Base-by-base conservation (phyloP, 64 coral and sea anemone genomes). In the Astreopora myriophthalma region DNA sequence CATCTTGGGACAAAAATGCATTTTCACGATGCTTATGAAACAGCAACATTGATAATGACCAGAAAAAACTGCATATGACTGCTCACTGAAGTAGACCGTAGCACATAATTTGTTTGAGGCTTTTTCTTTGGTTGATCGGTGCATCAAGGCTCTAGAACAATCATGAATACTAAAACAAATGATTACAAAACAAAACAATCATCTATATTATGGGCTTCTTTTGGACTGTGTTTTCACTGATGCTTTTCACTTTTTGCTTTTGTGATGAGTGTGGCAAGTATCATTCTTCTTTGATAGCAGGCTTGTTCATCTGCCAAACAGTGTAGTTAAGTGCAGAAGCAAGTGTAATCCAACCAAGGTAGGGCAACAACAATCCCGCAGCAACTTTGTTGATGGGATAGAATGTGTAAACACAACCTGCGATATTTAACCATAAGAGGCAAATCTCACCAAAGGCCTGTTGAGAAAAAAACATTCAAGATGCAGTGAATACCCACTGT, bases 271-370 rank as follows among this genome's bases (percentile, higher is more conserved):
- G 2, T 64, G 12, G 4, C 1, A 12, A 5, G 8, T 1, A 49
- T 91, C 48, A 91, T 37, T 91, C 89, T 46, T 84, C 78, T 74
- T 91, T 91, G 10, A 91, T 91, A 1, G 77, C 66, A 36, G 89
- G 89, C 49, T 81, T 91, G 77, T 91, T 91, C 76, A 81, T 81
- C 67, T 91, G 76, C 89, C 89, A 91, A 27, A 91, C 84, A 64
- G 1, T 28, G 79, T 85, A 91, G 89, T 85, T 91, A 2, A 91
- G 79, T 58, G 65, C 76, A 34, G 89, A 39, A 81, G 89, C 89
- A 12, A 91, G 44, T 0, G 89, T 70, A 14, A 91, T 78, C 89
- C 89, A 91, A 16, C 76, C 78, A 19, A 91, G 38, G 63, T 91
- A 91, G 16, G 89, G 89, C 3, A 91, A 48, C 65, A 91, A 23